phyloP scores from a whole-genome alignment of 2,113 vertebrate species.

The Sphyrna mokarran region DNA sequence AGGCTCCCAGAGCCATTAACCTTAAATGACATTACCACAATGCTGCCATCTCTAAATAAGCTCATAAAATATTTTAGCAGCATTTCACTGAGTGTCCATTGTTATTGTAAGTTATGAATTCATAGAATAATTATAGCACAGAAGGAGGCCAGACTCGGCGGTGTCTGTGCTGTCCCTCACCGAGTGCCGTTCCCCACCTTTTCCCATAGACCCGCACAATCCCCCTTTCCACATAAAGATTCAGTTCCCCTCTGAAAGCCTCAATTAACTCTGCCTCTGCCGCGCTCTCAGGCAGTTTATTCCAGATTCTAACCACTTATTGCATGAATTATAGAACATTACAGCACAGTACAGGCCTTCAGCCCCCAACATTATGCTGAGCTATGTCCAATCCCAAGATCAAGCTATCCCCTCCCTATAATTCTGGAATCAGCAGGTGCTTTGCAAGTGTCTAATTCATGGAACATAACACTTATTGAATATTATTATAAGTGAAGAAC shows the following conservation, averaged over 20 bases:
- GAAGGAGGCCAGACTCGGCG: too few species aligned
- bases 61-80: neutral
- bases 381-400: too few species aligned
- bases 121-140: neutral
- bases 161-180: neutral
- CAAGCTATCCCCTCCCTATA: too few species aligned
- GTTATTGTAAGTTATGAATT: neutral
- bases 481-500: neutral
- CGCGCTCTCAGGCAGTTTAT: neutral
- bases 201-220: neutral
- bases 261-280: neutral
- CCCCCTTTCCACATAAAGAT: neutral
- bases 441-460: neutral
- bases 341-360: too few species aligned
- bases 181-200: neutral
- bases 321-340: neutral
- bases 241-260: neutral
- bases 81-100: neutral
- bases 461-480: neutral
- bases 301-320: neutral
- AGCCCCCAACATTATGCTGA: too few species aligned
- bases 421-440: neutral
- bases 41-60: neutral
- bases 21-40: too few species aligned
- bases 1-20: too few species aligned